These are phyloP conservation scores for Lamprologus callipterus DNA, from an alignment of 2,113 vertebrate species.

Conservation along the genomic window DNA sequence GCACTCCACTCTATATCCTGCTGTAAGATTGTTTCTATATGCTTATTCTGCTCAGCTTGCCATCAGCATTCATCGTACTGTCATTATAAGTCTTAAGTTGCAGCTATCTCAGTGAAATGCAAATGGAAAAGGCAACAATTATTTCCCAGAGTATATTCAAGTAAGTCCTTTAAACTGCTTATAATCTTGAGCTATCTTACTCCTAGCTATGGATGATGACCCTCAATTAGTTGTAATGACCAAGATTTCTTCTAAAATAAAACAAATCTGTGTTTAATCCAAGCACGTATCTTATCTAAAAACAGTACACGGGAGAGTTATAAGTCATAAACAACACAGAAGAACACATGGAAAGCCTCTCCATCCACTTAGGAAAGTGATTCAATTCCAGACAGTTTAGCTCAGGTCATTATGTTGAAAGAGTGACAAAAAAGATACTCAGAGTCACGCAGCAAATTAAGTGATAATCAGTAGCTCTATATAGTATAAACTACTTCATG, in stretches of 20 bases:
- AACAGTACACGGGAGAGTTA: not conserved
- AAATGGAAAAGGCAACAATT: not conserved
- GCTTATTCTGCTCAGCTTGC: not conserved
- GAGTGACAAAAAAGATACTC: not conserved
- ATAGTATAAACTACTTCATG: not conserved
- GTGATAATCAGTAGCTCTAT: not conserved
- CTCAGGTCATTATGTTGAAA: not conserved
- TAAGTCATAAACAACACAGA: not conserved
- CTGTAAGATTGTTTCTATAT: not conserved
- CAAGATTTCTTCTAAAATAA: not conserved
- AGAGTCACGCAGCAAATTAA: not conserved
- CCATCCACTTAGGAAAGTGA: not conserved
- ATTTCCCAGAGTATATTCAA: not conserved
- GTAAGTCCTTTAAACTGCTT: not conserved
- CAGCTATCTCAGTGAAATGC: not conserved
- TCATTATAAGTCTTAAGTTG: not conserved
- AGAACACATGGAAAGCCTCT: not conserved
- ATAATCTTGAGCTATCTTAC: not conserved
- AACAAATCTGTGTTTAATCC: not conserved
- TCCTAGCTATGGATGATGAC: not conserved
- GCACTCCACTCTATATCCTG: not conserved
- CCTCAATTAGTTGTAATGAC: not conserved
- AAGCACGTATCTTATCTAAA: not conserved
- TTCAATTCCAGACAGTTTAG: not conserved
- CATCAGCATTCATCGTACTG: not conserved